Evolutionary conservation across 2,113 vertebrate species (phyloP), one percentile per base, ranked within the genome.

Genomic region (Tragelaphus scriptus): DNA sequence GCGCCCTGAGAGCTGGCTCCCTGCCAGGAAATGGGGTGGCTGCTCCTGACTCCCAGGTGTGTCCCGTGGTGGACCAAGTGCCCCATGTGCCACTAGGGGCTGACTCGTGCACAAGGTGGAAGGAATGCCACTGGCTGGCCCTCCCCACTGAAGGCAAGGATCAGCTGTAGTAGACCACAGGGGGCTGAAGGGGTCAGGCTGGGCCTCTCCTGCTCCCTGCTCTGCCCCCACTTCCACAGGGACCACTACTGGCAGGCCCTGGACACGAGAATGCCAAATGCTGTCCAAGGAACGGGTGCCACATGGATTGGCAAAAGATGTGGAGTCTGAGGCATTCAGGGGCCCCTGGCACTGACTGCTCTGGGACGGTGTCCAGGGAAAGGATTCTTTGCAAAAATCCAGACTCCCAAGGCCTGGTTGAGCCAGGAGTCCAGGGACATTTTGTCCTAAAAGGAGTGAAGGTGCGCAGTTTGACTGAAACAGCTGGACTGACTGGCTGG

Each of bases 281-380:
- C 82, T 61, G 12, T 80, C 65, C 0, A 3, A 56, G 0, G 44
- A 65, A 36, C 51, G 79, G 5, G 3, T 26, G 79, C 55, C 91
- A 56, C 16, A 26, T 89, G 88, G 92, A 61, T 77, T 32, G 0
- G 0, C 21, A 47, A 55, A 88, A 81, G 21, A 14, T 16, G 55
- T 6, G 21, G 16, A 16, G 15, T 10, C 95, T n/a, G 85, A 82
- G 90, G 94, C 80, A 91, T 84, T 55, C 44, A 40, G 85, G 13
- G 88, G 19, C 0, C 4, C 85, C 28, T 94, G 95, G 95, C 90
- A 96, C 19, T 0, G 19, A 55, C 63, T 10, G 75, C 65, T 61
- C 2, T n/a, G n/a, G 0, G 21, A 0, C 5, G 44, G 5, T 7
- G 91, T 88, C 68, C 9, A 36, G 25, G 58, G 0, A 0, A 0